Percentiles rank a stretch among this genome's conserved stretches.
phyloP scores from a whole-genome alignment of 1,140 invertebrate species.

The Megalopta genalis region DNA sequence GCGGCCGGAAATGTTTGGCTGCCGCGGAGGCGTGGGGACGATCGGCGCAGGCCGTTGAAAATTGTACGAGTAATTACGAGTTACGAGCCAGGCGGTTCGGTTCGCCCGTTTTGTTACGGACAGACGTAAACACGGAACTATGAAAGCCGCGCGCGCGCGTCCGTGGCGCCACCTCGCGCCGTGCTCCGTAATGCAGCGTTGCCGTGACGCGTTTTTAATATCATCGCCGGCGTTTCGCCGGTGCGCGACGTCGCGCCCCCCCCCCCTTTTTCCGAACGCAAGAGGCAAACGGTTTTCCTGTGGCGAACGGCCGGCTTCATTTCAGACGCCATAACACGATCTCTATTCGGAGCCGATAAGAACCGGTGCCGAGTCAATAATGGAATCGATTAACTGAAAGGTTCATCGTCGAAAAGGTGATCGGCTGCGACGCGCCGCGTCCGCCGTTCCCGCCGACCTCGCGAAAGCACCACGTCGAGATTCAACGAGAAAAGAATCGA shows the following conservation, averaged over 20 bases:
- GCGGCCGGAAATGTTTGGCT: neutral
- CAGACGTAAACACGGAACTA: neutral
- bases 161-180: too few relatives aligned
- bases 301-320: conserved; percentile 42
- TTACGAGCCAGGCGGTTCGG: neutral
- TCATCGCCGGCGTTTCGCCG: too few relatives aligned
- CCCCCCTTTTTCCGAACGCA: too few relatives aligned
- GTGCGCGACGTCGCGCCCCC: too few relatives aligned
- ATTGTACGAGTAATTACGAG: conserved; percentile 16
- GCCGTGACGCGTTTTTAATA: too few relatives aligned
- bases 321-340: conserved; percentile 45
- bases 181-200: too few relatives aligned
- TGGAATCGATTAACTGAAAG: conserved; percentile 48
- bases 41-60: neutral
- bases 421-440: neutral
- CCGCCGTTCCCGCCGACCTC: neutral
- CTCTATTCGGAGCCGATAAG: conserved; percentile 47
- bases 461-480: too few relatives aligned
- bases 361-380: conserved; percentile 43
- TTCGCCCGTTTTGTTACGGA: neutral
- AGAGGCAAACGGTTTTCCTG: too few relatives aligned
- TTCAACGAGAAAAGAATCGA: neutral
- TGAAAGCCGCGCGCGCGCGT: too few relatives aligned
- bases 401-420: conserved; percentile 47
- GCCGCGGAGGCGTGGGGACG: too few relatives aligned